Evolutionary conservation across 2,888 invertebrate genomes (phyloP), one percentile per base, ranked within the genome.

Genomic region (Andrena bicolor): DNA sequence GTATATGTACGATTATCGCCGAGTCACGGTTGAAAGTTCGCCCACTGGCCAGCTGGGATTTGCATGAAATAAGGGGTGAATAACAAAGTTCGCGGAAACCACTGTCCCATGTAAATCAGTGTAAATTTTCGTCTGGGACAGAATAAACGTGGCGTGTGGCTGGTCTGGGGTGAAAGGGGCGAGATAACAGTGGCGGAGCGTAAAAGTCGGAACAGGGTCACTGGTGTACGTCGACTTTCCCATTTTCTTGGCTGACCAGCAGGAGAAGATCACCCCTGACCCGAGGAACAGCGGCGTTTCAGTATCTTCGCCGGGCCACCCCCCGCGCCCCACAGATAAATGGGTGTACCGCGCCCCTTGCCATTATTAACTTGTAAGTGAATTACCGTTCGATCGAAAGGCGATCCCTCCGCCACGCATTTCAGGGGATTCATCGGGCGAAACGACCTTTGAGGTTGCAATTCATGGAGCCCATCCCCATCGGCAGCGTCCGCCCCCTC

Each of bases 301-400:
- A 51, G 71, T 76, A 85, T 88, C 86, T 87, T 80, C 77, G 70
- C 69, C 66, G 73, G 63, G 66, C 71, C 60, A 76, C 75, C 86
- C 77, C 79, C 87, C 84, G 77, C 66, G 80, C 82, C 82, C 75
- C 72, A 73, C 86, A 87, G 89, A 92, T 90, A 91, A 92, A 92
- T 92, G 90, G 91, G 84, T 87, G 89, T 89, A 89, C 90, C 90
- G 86, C 90, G 89, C 90, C 91, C 90, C 86, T 90, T 86, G 88
- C 92, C 90, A 92, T 93, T 93, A 94, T 93, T 92, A 93, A 92
- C 93, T 93, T 91, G 92, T 93, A 94, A 94, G 91, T 93, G 93
- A 93, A 93, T 94, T 93, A 93, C 92, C 87, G 92, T 90, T 93
- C 92, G 92, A 93, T 93, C 92, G 92, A 92, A 89, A 92, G 89